A percentile compares a stretch with the other conserved stretches of the same genome.
phyloP scores from a whole-genome alignment of 1,140 invertebrate genomes.

The Drosophila ironensis region DNA sequence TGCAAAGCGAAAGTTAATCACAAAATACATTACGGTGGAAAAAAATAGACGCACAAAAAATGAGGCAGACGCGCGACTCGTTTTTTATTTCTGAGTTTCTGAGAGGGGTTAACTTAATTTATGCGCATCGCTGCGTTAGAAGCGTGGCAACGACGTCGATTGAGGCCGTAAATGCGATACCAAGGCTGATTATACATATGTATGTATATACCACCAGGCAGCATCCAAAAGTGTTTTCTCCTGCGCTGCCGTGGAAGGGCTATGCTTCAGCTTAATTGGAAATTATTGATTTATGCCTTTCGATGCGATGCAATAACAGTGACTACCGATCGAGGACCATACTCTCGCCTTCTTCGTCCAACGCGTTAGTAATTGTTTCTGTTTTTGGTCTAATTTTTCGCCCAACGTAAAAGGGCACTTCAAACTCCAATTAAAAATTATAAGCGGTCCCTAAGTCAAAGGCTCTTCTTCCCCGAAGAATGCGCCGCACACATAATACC shows the following conservation, averaged over 20 bases:
- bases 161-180: conserved; percentile 17
- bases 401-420: conserved; percentile 45
- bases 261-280: conserved; percentile 47
- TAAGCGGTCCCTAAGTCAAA: conserved; percentile 43
- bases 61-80: conserved; percentile 63
- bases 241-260: conserved; percentile 47
- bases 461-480: not conserved
- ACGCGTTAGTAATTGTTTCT: not conserved
- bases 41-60: conserved; percentile 72
- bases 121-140: conserved; percentile 62
- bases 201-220: too few species aligned
- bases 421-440: conserved; percentile 79
- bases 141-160: conserved; percentile 61
- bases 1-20: conserved; percentile 80
- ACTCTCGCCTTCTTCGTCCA: too few species aligned
- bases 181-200: conserved; percentile 70
- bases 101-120: conserved; percentile 80
- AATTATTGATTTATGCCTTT: conserved; percentile 74
- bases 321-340: too few species aligned
- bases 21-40: conserved; percentile 72
- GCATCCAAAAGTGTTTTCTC: conserved; percentile 52
- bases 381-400: not conserved
- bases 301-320: too few species aligned
- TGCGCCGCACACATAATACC: conserved; percentile 44
- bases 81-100: conserved; percentile 47